These are phyloP conservation scores for Epinephelus moara DNA, from an alignment of 2,113 vertebrate genomes.

Conservation along the genomic window DNA sequence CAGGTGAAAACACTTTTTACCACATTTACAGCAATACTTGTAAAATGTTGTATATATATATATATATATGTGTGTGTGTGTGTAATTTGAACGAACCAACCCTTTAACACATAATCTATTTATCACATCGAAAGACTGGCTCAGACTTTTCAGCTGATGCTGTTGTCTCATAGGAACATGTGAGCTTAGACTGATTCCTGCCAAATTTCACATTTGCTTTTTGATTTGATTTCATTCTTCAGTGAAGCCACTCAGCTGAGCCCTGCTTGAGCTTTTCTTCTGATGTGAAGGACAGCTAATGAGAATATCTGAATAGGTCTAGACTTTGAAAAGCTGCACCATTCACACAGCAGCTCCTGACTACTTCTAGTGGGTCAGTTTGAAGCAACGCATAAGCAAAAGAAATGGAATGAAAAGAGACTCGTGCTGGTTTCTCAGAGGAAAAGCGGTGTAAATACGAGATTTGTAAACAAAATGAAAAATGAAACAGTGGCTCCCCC, in stretches of 20 bases:
- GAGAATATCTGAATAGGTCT: constrained; percentile 48
- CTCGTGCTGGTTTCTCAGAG: background rate
- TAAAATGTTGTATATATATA: too few species aligned
- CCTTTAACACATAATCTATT: background rate
- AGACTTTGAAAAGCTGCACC: constrained; percentile 42
- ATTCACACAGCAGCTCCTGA: constrained; percentile 25
- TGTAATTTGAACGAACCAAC: background rate
- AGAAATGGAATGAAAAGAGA: constrained; percentile 6
- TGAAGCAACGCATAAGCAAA: background rate
- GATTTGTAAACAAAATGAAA: constrained; percentile 70
- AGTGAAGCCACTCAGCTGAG: background rate
- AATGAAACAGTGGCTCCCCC: constrained; percentile 16
- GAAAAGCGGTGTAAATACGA: constrained; percentile 8
- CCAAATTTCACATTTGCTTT: background rate
- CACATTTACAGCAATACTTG: too few species aligned
- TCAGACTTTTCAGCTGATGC: background rate
- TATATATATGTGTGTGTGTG: too few species aligned
- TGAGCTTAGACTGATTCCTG: background rate
- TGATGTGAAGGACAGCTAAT: constrained; percentile 17
- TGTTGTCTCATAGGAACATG: background rate
- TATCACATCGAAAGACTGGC: background rate
- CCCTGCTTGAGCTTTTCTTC: constrained; percentile 17
- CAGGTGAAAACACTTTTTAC: too few species aligned
- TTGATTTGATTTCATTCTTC: background rate
- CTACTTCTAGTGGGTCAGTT: constrained; percentile 26